phyloP scores from a whole-genome alignment of 2,113 vertebrate genomes.

The Amblyornis subalaris region DNA sequence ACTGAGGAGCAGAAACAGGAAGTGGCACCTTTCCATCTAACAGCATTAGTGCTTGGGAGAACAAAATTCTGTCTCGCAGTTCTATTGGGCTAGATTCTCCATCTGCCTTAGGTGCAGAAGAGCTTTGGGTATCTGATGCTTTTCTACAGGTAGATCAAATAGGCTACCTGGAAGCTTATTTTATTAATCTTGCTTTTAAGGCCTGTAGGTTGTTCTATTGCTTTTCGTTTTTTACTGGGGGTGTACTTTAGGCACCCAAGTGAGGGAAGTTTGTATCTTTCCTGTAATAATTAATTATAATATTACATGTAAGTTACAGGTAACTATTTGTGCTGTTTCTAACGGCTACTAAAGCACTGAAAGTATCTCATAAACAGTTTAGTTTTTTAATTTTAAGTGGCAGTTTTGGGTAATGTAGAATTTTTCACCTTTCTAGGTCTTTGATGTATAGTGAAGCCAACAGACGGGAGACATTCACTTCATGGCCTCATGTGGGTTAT shows the following conservation, averaged over 20 bases:
- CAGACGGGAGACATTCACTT: conserved; percentile 96
- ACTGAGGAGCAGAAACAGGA: background rate
- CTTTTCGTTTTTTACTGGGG: background rate
- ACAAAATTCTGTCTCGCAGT: background rate
- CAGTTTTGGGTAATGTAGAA: background rate
- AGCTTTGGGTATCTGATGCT: background rate
- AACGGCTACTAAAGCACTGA: background rate
- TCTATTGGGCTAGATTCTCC: background rate
- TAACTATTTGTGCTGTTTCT: background rate
- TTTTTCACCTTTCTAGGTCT: conserved; percentile 76
- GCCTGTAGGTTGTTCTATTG: background rate
- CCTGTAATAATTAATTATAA: background rate
- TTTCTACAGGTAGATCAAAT: background rate
- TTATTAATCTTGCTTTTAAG: background rate
- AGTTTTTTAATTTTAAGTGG: background rate
- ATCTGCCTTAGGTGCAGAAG: background rate
- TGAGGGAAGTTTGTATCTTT: background rate
- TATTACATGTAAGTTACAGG: background rate
- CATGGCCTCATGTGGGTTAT: conserved; percentile 97
- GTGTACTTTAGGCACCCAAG: background rate
- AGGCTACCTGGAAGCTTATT: background rate
- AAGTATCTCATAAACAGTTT: background rate
- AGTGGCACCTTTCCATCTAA: background rate
- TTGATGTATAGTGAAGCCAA: conserved; percentile 99
- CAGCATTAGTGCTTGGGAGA: background rate